phyloP scores from a whole-genome alignment of 2,888 invertebrate genomes.

The Perizoma affinitatum region DNA sequence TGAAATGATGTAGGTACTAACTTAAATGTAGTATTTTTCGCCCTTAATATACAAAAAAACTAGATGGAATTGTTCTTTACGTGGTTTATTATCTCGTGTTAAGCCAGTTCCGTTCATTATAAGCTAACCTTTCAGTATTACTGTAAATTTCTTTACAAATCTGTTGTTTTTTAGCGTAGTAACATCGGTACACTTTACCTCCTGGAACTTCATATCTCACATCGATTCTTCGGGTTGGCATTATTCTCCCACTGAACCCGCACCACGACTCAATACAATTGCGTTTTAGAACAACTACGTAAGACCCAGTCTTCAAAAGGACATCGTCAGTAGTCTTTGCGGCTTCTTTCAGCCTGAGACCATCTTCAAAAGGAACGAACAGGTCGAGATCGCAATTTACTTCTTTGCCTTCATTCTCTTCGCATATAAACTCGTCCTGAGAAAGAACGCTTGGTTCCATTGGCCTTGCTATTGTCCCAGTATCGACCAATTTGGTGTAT shows the following conservation, averaged over 20 bases:
- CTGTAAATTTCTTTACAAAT: conserved; percentile 60
- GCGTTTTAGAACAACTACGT: conserved; percentile 53
- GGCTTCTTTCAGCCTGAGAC: conserved; percentile 54
- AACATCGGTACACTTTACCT: conserved; percentile 67
- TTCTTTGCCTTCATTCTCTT: conserved; percentile 52
- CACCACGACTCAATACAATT: conserved; percentile 64
- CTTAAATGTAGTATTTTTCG: too few species aligned
- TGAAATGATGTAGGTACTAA: background rate
- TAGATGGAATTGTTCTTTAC: conserved; percentile 1
- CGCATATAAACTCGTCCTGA: conserved; percentile 73
- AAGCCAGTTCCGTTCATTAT: conserved; percentile 49
- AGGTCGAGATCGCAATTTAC: conserved; percentile 66
- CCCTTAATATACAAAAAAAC: too few species aligned
- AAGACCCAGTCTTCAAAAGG: conserved; percentile 58
- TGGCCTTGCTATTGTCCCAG: conserved; percentile 62
- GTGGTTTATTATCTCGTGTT: conserved; percentile 13
- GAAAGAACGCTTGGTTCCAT: conserved; percentile 61
- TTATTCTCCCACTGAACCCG: conserved; percentile 58
- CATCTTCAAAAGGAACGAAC: conserved; percentile 57
- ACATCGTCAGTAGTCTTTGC: conserved; percentile 52
- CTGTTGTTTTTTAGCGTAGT: conserved; percentile 68
- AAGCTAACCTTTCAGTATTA: conserved; percentile 34
- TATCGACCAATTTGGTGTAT: conserved; percentile 61
- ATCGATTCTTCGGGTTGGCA: conserved; percentile 44
- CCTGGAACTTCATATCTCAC: conserved; percentile 58